Base-by-base conservation (phyloP, 2,797 vertebrate species). In the Cheirogaleus major region DNA sequence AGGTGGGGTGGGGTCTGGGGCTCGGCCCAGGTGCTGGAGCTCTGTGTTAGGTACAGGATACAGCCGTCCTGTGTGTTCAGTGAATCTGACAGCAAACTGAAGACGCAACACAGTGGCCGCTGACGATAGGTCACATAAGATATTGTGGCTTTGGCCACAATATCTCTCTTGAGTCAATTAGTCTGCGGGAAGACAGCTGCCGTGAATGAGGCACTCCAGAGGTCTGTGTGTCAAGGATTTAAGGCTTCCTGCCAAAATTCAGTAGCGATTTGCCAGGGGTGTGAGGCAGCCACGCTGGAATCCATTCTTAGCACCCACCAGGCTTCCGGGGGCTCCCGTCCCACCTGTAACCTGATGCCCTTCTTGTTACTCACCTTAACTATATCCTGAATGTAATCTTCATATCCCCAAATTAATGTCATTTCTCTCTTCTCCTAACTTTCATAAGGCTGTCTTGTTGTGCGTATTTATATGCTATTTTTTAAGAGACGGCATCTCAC, bases 261-360 rank as follows among this genome's bases (percentile, higher is more conserved):
- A 63, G 73, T 0, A 43, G 27, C 2, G 7, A 1, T 38, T 61
- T 35, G 25, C 38, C 32, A 35, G 4, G 0, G 2, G 0, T 10
- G 4, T 20, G 23, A 25, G 15, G 12, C 8, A 30, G 12, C 12
- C 23, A 12, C 0, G 1, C 2, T 23, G 7, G 41, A 13, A 15
- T 18, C 25, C 43, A 23, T 15, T 23, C 35, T n/a, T 22, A 63
- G 35, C 12, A 11, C 23, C n/a, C 3, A 10, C 0, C 4, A 4
- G 35, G 23, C 1, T 76, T 7, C 57, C 10, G 50, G 20, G 67
- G 18, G 25, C 17, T 4, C 2, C 18, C 9, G 10, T 8, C n/a
- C 25, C 3, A 4, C 0, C 20, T 4, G 0, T 7, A 0, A 25
- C 5, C 8, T 12, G 35, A 0, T 13, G 57, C 12, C 27, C 13